phyloP scores from a whole-genome alignment of 1,140 invertebrate species.

The Diuraphis noxia region DNA sequence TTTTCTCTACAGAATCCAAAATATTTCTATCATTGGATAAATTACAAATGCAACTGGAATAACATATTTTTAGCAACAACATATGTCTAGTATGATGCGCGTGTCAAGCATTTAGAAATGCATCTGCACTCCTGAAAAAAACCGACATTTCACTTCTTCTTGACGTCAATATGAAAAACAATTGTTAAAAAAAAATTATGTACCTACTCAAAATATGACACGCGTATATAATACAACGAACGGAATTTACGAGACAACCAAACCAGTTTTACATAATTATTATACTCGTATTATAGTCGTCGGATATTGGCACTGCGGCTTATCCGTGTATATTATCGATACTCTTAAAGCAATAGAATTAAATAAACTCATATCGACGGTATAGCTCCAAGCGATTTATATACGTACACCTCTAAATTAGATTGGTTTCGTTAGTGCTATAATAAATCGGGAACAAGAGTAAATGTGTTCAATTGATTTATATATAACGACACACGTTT shows the following conservation, averaged over 20 bases:
- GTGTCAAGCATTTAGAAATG: not conserved
- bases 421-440: not conserved
- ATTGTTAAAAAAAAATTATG: not conserved
- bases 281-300: not conserved
- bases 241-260: not conserved
- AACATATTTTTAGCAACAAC: not conserved
- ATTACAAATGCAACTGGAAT: not conserved
- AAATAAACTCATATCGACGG: slow-evolving; percentile 37
- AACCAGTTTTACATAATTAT: slow-evolving; percentile 32
- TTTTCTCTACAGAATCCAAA: not conserved
- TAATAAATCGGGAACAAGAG: not conserved
- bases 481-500: not conserved
- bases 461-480: slow-evolving; percentile 3
- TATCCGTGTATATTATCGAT: not conserved
- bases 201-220: not conserved
- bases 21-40: not conserved
- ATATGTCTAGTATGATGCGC: not conserved
- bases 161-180: not conserved
- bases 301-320: not conserved
- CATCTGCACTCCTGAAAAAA: not conserved
- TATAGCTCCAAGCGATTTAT: not conserved
- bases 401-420: not conserved
- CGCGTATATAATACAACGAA: not conserved
- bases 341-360: too few relatives aligned
- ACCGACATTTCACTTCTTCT: not conserved